Conservation (phyloP, 2,113 vertebrate species). For the Canis aureus region DNA sequence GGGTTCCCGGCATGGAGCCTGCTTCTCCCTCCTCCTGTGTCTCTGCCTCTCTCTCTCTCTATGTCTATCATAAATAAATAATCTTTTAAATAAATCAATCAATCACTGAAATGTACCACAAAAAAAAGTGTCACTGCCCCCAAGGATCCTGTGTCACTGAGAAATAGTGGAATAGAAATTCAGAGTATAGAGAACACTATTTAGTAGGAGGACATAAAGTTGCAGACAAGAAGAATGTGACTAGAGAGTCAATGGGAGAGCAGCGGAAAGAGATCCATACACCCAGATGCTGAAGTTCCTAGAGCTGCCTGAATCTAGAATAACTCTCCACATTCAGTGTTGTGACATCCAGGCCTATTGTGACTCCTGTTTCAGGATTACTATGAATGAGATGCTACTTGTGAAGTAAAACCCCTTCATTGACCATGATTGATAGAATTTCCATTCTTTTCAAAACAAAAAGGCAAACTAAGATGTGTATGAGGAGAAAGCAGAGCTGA, state of each 20-base stretch:
- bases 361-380: neutral
- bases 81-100: too few relatives aligned
- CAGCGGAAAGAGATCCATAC: neutral
- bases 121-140: too few relatives aligned
- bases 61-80: too few relatives aligned
- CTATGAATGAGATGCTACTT: neutral
- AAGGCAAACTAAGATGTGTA: neutral
- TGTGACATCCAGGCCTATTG: neutral
- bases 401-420: neutral
- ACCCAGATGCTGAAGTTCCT: neutral
- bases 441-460: neutral
- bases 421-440: neutral
- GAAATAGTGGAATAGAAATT: neutral
- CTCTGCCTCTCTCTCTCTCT: too few relatives aligned
- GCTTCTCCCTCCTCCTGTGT: too few relatives aligned
- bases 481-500: neutral
- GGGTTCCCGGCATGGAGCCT: too few relatives aligned
- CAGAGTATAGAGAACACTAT: neutral
- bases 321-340: neutral
- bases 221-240: neutral
- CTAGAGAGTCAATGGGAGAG: neutral
- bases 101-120: neutral
- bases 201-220: neutral
- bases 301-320: neutral
- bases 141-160: neutral